Conservation (phyloP, 2,113 vertebrate genomes). For the Mormoops blainvillei region DNA sequence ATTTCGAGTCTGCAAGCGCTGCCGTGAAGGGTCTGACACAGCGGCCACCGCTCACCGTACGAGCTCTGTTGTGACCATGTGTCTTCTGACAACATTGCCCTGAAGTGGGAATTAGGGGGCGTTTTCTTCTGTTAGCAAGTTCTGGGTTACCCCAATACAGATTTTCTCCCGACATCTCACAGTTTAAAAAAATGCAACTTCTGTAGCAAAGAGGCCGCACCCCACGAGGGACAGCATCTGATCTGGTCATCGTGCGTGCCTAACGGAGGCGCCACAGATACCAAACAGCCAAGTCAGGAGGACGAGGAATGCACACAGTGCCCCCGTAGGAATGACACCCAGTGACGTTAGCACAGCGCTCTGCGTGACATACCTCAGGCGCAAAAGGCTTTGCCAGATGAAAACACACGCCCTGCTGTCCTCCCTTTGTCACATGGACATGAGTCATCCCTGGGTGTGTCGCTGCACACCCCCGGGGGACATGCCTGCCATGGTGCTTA, state of each 20-base stretch:
- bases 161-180: background rate
- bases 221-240: background rate
- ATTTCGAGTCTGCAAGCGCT: background rate
- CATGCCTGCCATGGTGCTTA: background rate
- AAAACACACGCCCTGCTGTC: rapidly evolving
- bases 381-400: background rate
- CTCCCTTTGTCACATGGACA: background rate
- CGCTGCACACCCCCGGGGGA: background rate
- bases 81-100: background rate
- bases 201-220: background rate
- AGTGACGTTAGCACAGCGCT: background rate
- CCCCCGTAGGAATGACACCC: rapidly evolving
- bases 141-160: background rate
- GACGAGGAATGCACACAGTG: background rate
- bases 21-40: background rate
- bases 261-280: rapidly evolving
- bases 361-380: rapidly evolving
- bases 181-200: background rate
- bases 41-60: background rate
- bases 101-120: background rate
- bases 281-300: too few relatives aligned
- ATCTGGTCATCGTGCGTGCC: background rate
- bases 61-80: rapidly evolving
- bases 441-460: background rate
- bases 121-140: background rate